Conservation (phyloP, 2,113 vertebrate genomes). For the Strix aluco region DNA sequence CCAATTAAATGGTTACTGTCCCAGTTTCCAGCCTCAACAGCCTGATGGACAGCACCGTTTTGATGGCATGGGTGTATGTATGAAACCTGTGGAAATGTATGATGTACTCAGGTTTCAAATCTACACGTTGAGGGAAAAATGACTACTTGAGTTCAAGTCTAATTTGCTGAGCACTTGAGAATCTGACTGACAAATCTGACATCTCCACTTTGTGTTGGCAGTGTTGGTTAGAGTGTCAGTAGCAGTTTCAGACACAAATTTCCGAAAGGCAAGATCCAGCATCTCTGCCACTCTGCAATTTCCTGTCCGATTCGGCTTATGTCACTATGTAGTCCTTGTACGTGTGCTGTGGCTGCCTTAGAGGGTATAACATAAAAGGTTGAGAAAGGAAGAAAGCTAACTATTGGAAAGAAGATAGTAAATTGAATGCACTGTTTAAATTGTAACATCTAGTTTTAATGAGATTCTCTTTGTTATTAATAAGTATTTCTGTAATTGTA, state of each 20-base stretch:
- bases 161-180: background rate
- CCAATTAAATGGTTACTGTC: background rate
- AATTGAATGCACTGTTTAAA: background rate
- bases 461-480: background rate
- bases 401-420: background rate
- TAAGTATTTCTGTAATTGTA: background rate
- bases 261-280: background rate
- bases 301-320: background rate
- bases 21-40: background rate
- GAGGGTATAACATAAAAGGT: background rate
- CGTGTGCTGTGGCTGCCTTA: background rate
- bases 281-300: background rate
- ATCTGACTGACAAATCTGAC: background rate
- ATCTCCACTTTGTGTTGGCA: background rate
- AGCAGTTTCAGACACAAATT: background rate
- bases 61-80: background rate
- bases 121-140: background rate
- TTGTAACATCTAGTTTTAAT: background rate
- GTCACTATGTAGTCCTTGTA: rapidly evolving
- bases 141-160: background rate
- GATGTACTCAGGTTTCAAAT: background rate
- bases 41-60: background rate
- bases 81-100: background rate
- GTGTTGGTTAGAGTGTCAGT: background rate
- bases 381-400: background rate